Base-by-base conservation (phyloP, 2,797 vertebrate genomes). In the Scleropages formosus region DNA sequence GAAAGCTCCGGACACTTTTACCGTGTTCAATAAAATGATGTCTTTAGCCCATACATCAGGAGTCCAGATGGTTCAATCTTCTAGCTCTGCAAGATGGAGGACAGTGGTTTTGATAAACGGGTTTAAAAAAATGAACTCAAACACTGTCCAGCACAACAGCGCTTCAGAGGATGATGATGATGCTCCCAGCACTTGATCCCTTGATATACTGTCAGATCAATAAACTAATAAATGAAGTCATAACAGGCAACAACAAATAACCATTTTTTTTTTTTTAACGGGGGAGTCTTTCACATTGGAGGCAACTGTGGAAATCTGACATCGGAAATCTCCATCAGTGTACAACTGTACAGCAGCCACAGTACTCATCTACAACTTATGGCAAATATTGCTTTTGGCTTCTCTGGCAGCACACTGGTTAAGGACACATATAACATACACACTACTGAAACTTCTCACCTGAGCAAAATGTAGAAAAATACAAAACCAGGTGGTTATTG, bases 131-230 rank as follows among this genome's bases (percentile, higher is more conserved):
- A 31, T 0, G 46, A 74, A 63, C 63, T 74, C 20, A 51, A 24
- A 4, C 39, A 20, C 24, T 64, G 13, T 20, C 18, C 20, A 26
- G 39, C n/a, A 15, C 31, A 49, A 63, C 22, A 20, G 13, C 31
- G 49, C 16, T 39, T 47, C 58, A 24, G 13, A 61, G 56, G 31
- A 44, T 61, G 8, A 49, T 63, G 13, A 49, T 63, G 47, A 63
- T 44, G 12, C 8, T 12, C 27, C 60, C 2, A 16, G 11, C 16
- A 12, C 13, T 24, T 63, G 44, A 26, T 4, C 46, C 31, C 22
- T 31, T 60, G 72, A 27, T 73, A 47, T 49, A 26, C 51, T 51
- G 22, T 26, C 72, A 64, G 46, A 27, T 66, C 27, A 22, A 51
- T 46, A 58, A 47, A 8, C 0, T 65, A 22, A 58, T 75, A 39